Conservation (phyloP, 1,140 invertebrate genomes). For the Camponotus floridanus region DNA sequence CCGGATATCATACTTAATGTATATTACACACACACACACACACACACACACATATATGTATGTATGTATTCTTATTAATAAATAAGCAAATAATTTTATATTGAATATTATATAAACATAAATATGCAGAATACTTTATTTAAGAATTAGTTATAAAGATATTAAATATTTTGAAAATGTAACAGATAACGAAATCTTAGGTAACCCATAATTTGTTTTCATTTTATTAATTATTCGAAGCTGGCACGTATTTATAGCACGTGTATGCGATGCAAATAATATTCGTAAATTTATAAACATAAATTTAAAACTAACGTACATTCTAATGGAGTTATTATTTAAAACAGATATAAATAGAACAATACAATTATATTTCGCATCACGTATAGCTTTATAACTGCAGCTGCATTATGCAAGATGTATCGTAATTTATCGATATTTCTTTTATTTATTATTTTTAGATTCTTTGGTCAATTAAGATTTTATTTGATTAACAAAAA, state of each 20-base stretch:
- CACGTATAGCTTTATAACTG: background rate
- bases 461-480: background rate
- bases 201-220: background rate
- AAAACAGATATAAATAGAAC: background rate
- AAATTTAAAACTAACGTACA: background rate
- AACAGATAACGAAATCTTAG: background rate
- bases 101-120: background rate
- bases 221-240: constrained; percentile 1
- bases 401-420: constrained; percentile 1
- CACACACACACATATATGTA: too few relatives aligned
- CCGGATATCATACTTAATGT: background rate
- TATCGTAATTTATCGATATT: background rate
- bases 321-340: background rate
- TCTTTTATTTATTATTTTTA: background rate
- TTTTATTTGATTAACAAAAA: background rate
- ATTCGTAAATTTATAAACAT: background rate
- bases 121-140: background rate
- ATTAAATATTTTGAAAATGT: background rate
- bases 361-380: background rate
- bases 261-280: background rate
- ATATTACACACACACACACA: too few relatives aligned
- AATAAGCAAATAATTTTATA: background rate
- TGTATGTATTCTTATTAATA: background rate
- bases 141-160: background rate
- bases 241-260: background rate